A percentile compares a stretch with the other conserved stretches of the same genome.
phyloP scores from a whole-genome alignment of 2,113 vertebrate species.

The Salvator merianae region DNA sequence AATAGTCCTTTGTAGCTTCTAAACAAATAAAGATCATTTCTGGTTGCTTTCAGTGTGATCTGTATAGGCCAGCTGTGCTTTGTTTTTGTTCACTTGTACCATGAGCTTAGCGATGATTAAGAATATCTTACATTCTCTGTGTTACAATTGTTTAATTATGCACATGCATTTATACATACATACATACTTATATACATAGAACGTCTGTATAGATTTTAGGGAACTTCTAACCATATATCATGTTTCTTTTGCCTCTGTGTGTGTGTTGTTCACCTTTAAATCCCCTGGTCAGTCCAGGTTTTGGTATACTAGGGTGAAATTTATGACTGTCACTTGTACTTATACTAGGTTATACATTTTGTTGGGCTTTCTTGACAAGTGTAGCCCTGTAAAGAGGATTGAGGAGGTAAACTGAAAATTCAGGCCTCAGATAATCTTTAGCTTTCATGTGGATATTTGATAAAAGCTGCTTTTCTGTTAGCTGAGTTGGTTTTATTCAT shows the following conservation, averaged over 20 bases:
- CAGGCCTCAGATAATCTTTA: conserved; percentile 14
- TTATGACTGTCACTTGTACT: not conserved
- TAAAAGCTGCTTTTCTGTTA: conserved; percentile 50
- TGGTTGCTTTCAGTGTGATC: not conserved
- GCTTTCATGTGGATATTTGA: conserved; percentile 23
- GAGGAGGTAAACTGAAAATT: conserved; percentile 41
- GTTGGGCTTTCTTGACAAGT: conserved; percentile 23
- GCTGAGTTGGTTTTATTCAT: not conserved
- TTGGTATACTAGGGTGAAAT: conserved; percentile 20
- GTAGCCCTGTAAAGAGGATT: conserved; percentile 7
- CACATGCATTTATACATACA: too few species aligned
- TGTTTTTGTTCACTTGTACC: not conserved
- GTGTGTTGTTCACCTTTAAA: conserved; percentile 1
- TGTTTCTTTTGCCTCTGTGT: too few species aligned
- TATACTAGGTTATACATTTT: conserved; percentile 16
- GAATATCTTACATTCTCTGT: not conserved
- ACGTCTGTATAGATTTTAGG: not conserved
- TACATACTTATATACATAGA: too few species aligned
- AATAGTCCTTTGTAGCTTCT: not conserved
- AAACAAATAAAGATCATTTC: not conserved
- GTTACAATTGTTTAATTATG: not conserved
- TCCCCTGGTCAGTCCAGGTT: not conserved
- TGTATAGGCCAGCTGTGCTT: not conserved
- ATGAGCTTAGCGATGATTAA: not conserved
- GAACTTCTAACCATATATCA: not conserved